Conservation (phyloP, 53 echinoderm and acorn worm species). For the Glandiceps talaboti region DNA sequence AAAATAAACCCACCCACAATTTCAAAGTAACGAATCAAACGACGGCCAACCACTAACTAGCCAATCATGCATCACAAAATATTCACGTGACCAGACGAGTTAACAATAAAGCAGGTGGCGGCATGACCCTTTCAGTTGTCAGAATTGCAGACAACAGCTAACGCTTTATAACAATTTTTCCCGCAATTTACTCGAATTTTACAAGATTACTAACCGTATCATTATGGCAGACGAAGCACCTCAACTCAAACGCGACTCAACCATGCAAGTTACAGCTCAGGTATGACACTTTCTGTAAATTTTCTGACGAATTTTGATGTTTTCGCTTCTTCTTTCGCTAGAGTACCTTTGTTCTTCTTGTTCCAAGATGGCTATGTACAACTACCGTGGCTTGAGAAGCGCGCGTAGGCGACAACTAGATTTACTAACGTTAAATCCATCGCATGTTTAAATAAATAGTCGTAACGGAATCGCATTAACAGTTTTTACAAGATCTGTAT, state of each 20-base stretch:
- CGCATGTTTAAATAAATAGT: too few species aligned
- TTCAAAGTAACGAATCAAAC: background rate
- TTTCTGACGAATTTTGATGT: background rate
- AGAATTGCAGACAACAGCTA: background rate
- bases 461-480: too few species aligned
- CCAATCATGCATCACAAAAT: background rate
- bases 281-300: conserved; percentile 20
- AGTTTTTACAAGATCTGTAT: too few species aligned
- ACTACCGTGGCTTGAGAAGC: too few species aligned
- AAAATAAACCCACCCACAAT: background rate
- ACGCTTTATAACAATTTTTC: background rate
- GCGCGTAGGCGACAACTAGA: too few species aligned
- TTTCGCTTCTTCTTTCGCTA: background rate
- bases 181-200: background rate
- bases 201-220: background rate
- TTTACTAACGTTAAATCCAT: too few species aligned
- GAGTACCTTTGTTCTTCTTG: background rate
- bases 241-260: conserved; percentile 69
- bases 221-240: conserved; percentile 76
- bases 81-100: background rate
- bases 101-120: background rate
- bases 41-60: background rate
- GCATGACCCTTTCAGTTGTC: background rate
- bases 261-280: conserved; percentile 92
- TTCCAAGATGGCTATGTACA: too few species aligned